A percentile compares a stretch with the other conserved stretches of the same genome.
phyloP scores from a whole-genome alignment of 2,113 vertebrate genomes.

The Rhinogobius similis region DNA sequence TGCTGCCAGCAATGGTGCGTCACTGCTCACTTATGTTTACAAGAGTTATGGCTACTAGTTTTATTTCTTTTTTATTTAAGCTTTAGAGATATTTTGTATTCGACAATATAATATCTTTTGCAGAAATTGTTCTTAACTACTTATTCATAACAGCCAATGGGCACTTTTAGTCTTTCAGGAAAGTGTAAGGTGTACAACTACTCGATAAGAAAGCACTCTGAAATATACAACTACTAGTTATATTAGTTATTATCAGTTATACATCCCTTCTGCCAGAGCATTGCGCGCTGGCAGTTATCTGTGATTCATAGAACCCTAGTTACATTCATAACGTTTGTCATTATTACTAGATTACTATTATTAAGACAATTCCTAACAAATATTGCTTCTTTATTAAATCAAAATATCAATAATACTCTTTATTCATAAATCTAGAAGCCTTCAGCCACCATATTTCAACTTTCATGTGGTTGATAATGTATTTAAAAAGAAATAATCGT shows the following conservation, averaged over 20 bases:
- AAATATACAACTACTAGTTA: not conserved
- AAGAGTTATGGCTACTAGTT: not conserved
- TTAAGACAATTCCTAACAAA: not conserved
- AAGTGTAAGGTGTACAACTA: no score
- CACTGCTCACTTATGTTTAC: not conserved
- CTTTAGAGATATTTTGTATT: not conserved
- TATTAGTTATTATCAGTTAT: no score
- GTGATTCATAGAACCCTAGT: no score
- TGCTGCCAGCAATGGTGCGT: slow-evolving; percentile 88
- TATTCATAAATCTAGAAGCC: no score
- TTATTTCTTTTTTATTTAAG: not conserved
- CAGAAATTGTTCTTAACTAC: not conserved
- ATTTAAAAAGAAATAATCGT: no score
- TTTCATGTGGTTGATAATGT: no score
- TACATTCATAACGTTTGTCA: no score
- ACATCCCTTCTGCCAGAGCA: not conserved
- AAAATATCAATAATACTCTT: no score
- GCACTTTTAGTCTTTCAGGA: no score
- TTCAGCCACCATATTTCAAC: no score
- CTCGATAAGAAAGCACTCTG: not conserved
- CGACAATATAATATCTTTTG: not conserved
- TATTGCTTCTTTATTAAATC: no score
- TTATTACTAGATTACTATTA: not conserved
- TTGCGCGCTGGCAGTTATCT: no score
- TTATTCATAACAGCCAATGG: not conserved